Evolutionary conservation across 1,140 invertebrate genomes (phyloP).

Genomic region (Nomia melanderi): DNA sequence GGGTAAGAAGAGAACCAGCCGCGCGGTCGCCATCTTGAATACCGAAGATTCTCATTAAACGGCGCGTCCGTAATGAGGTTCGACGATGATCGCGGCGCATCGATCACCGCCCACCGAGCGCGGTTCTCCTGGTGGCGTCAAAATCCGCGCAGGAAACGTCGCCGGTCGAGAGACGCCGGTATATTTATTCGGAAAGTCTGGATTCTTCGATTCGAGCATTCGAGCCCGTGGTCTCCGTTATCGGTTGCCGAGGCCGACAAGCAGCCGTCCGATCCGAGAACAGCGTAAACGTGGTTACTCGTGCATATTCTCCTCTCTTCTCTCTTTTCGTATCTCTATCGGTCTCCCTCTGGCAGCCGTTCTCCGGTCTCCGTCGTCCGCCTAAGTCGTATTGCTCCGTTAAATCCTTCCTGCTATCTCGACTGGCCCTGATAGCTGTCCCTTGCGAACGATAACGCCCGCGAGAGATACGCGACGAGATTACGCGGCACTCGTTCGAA

Average conservation of each 20-base stretch:
- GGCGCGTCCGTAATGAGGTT: neutral
- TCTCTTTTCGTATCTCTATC: neutral
- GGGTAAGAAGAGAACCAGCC: too few relatives aligned
- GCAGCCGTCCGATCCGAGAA: slow-evolving; percentile 35
- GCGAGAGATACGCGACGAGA: slow-evolving; percentile 53
- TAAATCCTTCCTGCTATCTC: slow-evolving; percentile 70
- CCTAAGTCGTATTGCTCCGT: slow-evolving; percentile 55
- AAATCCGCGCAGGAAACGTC: neutral
- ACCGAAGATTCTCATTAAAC: neutral
- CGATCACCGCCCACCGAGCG: slow-evolving; percentile 6
- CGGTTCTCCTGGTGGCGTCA: neutral
- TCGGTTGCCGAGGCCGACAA: slow-evolving; percentile 26
- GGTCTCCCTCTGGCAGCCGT: too few relatives aligned
- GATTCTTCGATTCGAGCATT: slow-evolving; percentile 21
- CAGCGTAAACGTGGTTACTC: slow-evolving; percentile 34
- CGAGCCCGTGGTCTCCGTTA: slow-evolving; percentile 34
- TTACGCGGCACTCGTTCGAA: slow-evolving; percentile 52
- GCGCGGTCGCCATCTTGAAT: too few relatives aligned
- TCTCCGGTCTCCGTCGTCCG: neutral
- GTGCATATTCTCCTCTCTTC: slow-evolving; percentile 2
- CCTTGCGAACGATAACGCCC: slow-evolving; percentile 55
- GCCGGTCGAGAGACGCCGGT: neutral
- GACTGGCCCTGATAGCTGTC: slow-evolving; percentile 59
- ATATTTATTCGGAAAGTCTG: neutral
- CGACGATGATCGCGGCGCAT: neutral